These are phyloP conservation scores for Drosophila parthenogenetica DNA, from an alignment of 2,888 invertebrate genomes.

Conservation along the genomic window DNA sequence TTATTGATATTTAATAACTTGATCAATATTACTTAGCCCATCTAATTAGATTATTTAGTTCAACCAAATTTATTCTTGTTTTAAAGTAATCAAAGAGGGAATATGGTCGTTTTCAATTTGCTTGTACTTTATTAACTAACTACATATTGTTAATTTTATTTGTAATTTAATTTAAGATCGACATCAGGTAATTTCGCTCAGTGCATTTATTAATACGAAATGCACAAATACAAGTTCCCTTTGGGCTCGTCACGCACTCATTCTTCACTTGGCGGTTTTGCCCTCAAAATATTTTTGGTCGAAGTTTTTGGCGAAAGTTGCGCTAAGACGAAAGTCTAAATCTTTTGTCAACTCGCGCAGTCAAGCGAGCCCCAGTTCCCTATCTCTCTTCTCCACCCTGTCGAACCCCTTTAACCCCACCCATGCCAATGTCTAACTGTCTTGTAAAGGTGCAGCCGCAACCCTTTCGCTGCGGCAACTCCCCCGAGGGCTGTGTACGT, in stretches of 20 bases:
- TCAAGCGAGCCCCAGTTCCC: neutral
- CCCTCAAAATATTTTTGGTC: slow-evolving; percentile 80
- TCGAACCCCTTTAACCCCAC: neutral
- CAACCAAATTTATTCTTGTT: no score
- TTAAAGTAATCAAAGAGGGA: no score
- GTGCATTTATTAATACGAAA: slow-evolving; percentile 51
- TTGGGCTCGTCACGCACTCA: slow-evolving; percentile 42
- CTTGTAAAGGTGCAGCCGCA: slow-evolving; percentile 65
- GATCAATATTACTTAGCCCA: no score
- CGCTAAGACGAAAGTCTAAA: slow-evolving; percentile 69
- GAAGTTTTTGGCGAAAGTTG: slow-evolving; percentile 75
- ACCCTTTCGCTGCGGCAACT: slow-evolving; percentile 69
- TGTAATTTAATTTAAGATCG: no score
- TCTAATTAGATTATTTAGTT: no score
- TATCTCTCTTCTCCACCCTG: neutral
- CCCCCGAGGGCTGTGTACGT: slow-evolving; percentile 60
- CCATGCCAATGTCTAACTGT: slow-evolving; percentile 9
- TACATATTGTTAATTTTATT: no score
- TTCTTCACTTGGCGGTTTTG: slow-evolving; percentile 34
- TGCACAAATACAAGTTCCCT: slow-evolving; percentile 32
- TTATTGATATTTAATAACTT: no score
- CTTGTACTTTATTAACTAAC: no score
- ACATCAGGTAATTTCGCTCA: neutral
- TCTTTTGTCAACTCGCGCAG: slow-evolving; percentile 76
- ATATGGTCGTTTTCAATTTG: no score